Base-by-base conservation (phyloP, 2,797 vertebrate species). In the Sciurus vulgaris region DNA sequence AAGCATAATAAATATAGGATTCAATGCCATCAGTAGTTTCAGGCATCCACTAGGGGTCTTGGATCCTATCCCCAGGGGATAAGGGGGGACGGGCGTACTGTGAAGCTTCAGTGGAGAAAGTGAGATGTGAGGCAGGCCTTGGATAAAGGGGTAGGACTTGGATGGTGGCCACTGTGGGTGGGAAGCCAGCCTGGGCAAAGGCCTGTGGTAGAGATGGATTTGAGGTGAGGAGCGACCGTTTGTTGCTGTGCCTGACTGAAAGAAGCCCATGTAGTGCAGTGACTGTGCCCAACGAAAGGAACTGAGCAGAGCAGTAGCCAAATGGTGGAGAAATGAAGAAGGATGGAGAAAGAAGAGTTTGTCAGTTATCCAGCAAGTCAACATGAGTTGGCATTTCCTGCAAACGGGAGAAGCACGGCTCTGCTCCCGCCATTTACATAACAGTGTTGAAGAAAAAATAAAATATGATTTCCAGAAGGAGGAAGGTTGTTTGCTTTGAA, bases 381-480 rank as follows among this genome's bases (percentile, higher is more conserved):
- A 18, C 10, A 54, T 6, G 12, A 30, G 24, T 8, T 20, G 38
- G 24, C 56, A 20, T 63, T 69, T 69, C 63, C 73, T 67, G 54
- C 51, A 24, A 38, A 47, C n/a, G 20, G 30, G 69, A 77, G 78
- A 49, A 33, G 15, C 51, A 2, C 41, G 22, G 1, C 56, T n/a
- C 51, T 6, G 18, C 5, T 11, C 44, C 13, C 13, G 1, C 24
- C 2, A 54, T 78, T 77, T 87, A 35, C 38, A 49, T 77, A 83
- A n/a, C 28, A 54, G 4, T 49, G 24, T 86, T 86, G 63, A 61
- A 20, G 20, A 51, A 56, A 3, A 59, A 92, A 90, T 77, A 6
- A 94, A 93, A 83, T 77, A 22, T 3, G 17, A 81, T 63, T 79
- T 78, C 35, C 17, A 47, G 72, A 88, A 88, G 54, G 47, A 93